Base-by-base conservation (phyloP, 2,113 vertebrate genomes). In the Mus musculus region DNA sequence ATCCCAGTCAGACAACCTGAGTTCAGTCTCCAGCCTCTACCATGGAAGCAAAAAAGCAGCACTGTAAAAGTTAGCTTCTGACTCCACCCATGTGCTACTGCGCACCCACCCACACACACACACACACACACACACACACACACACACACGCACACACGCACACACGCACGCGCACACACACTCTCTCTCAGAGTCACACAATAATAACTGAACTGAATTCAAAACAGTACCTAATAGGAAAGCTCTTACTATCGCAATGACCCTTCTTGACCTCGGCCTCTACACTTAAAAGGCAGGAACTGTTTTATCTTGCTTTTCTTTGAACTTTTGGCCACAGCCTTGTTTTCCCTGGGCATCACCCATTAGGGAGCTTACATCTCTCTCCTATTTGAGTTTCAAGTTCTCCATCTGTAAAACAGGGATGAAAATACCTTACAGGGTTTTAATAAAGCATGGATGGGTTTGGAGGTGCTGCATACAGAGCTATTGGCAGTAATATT, bases 291-390 rank as follows among this genome's bases (percentile, higher is more conserved):
- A 82, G 63, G 54, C 30, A 42, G 65, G n/a, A 89, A 69, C 72
- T 19, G 22, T 4, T 42, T 90, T 69, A 20, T 61, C 85, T 80
- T 63, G 69, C 28, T 75, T 88, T 81, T 28, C 93, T 84, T 92
- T 88, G 84, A 69, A 54, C 81, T 87, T 96, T 91, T 11, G 88
- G 56, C 71, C 20, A 26, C 36, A 67, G 56, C 54, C 59, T 96
- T 78, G 59, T 69, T 92, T 73, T 78, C 81, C 30, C 72, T 11
- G 1, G 36, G 52, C 24, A 20, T 88, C 65, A 81, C 8, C 42
- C 39, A 28, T 28, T 3, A 63, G 24, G 69, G 49, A 87, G 54
- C 26, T 56, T 59, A 3, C 24, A 10, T 69, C 30, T 14, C 67
- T 67, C 67, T 84, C 71, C 14, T 85, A 54, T 78, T 73, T 59